A percentile compares a stretch with the other conserved stretches of the same genome.
Conservation (phyloP, 2,797 vertebrate genomes). For the Esox lucius region DNA sequence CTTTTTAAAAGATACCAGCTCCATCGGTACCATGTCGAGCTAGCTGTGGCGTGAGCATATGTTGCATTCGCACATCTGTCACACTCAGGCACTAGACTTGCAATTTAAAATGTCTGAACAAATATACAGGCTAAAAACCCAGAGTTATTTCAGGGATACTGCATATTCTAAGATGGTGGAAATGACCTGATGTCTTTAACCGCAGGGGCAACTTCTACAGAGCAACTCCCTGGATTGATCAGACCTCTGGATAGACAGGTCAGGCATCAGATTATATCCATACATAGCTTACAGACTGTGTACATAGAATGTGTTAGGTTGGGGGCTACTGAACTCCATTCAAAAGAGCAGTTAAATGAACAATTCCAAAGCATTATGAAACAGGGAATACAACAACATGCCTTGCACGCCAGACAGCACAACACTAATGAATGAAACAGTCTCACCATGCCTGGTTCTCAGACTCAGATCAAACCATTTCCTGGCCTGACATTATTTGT, state of each 20-base stretch:
- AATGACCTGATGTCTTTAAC: constrained; percentile 40
- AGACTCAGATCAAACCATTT: no score
- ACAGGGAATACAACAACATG: background rate
- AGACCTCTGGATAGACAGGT: constrained; percentile 49
- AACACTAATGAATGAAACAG: no score
- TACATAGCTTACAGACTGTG: constrained; percentile 44
- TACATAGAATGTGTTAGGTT: constrained; percentile 23
- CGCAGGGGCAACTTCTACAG: constrained; percentile 39
- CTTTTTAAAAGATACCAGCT: no score
- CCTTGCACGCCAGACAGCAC: no score
- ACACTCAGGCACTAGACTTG: background rate
- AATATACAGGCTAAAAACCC: background rate
- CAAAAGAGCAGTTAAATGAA: background rate
- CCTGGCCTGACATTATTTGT: no score
- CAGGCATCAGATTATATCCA: constrained; percentile 63
- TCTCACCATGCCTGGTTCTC: no score
- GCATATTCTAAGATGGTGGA: constrained; percentile 14
- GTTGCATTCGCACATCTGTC: no score
- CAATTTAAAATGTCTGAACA: background rate
- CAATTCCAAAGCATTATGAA: background rate
- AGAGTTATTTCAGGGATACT: constrained; percentile 7
- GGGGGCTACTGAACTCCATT: constrained; percentile 1
- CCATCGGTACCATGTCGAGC: no score
- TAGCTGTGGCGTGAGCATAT: no score
- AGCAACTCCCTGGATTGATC: constrained; percentile 58